A percentile compares a stretch with the other conserved stretches of the same genome.
phyloP scores from a whole-genome alignment of 2,797 vertebrate genomes.

The Distichodus sexfasciatus region DNA sequence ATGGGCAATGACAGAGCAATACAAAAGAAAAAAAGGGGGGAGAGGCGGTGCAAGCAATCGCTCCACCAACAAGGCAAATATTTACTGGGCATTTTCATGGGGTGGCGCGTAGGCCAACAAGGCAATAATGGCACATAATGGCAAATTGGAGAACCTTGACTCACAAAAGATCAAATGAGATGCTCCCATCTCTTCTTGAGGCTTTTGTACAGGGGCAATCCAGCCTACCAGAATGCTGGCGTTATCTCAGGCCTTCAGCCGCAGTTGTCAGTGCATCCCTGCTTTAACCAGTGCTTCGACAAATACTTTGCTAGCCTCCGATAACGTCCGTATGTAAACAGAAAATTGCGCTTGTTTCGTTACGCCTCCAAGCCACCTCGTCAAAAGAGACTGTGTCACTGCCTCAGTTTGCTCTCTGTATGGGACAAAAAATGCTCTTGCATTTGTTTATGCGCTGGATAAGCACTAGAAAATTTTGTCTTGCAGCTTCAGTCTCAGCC shows the following conservation, averaged over 20 bases:
- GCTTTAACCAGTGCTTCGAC: slow-evolving; percentile 50
- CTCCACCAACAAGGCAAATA: neutral
- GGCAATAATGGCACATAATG: slow-evolving; percentile 53
- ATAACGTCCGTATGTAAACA: slow-evolving; percentile 61
- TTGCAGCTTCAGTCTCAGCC: too few species aligned
- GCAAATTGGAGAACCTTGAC: slow-evolving; percentile 43
- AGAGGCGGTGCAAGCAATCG: neutral
- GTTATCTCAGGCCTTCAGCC: slow-evolving; percentile 67
- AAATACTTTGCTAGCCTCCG: slow-evolving; percentile 62
- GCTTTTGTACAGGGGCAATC: slow-evolving; percentile 48
- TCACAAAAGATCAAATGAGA: slow-evolving; percentile 58
- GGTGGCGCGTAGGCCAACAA: slow-evolving; percentile 26
- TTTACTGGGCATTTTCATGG: slow-evolving; percentile 6
- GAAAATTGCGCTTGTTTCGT: slow-evolving; percentile 46
- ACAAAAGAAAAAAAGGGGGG: neutral
- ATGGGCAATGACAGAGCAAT: slow-evolving; percentile 2
- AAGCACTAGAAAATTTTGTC: too few species aligned
- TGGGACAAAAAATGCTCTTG: too few species aligned
- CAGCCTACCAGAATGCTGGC: slow-evolving; percentile 22
- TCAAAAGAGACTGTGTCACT: neutral
- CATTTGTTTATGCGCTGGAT: too few species aligned
- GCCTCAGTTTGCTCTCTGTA: neutral
- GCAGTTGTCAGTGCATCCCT: slow-evolving; percentile 48
- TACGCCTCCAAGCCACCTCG: slow-evolving; percentile 6
- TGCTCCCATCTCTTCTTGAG: slow-evolving; percentile 48